Base-by-base conservation (phyloP, 2,113 vertebrate species). In the Oophaga pumilio region DNA sequence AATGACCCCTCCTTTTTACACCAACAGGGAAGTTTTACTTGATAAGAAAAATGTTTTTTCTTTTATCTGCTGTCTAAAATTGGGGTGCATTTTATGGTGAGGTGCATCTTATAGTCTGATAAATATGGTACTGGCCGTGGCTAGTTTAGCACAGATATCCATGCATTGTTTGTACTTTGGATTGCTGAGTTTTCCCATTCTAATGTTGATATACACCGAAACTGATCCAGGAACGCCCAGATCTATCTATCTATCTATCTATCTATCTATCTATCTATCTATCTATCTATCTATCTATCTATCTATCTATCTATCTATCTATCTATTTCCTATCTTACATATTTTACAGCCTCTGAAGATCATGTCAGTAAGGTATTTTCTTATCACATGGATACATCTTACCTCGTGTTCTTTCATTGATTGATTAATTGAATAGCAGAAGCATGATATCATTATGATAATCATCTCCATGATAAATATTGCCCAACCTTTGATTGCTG, bases 401-500 rank as follows among this genome's bases (percentile, higher is more conserved):
- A 83, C 4, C 62, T 69, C 33, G n/a, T 64, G 49, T 50, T 68
- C 60, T 82, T 52, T 52, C 60, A 66, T 68, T 82, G 60, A 82
- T 83, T 82, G 62, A 50, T 82, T 82, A 68, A 50, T 57, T 59
- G 49, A 64, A 66, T 66, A 50, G n/a, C 26, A 24, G 26, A 64
- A 26, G 33, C n/a, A 86, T 86, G 59, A 77, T 64, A 78, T 66
- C 13, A 86, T 66, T 76, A 11, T 85, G 84, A 77, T 53, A 66
- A 76, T 62, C 50, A 78, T 24, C 43, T 76, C 26, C 56, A 86
- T 26, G 84, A 77, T 43, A 77, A 33, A 24, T 49, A 53, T 78
- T 12, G 20, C 68, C 68, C 84, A 52, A 57, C 43, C 84, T 86
- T 86, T 86, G 84, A 86, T 66, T 43, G n/a, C 43, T 77, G 17